These are phyloP conservation scores for Leistus spinibarbis DNA, from an alignment of 2,888 invertebrate genomes.

Conservation along the genomic window DNA sequence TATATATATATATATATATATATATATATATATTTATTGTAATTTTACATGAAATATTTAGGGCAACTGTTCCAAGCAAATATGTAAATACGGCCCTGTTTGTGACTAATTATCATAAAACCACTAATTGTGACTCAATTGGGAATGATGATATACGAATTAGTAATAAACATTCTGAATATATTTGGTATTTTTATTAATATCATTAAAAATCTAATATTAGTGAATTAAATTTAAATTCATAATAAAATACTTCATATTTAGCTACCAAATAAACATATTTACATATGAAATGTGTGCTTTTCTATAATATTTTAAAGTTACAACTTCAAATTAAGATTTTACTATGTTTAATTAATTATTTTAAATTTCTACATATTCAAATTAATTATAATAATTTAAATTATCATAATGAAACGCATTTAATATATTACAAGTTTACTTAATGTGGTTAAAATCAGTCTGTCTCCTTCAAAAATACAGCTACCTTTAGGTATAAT, in stretches of 20 bases:
- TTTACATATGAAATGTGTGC: too few species aligned
- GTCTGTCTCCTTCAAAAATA: too few species aligned
- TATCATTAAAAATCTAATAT: background rate
- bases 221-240: background rate
- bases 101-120: background rate
- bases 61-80: too few species aligned
- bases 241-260: background rate
- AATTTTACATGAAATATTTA: too few species aligned
- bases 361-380: too few species aligned
- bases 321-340: too few species aligned
- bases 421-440: too few species aligned
- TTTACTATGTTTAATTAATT: too few species aligned
- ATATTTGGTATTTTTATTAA: background rate
- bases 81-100: background rate
- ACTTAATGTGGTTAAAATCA: background rate
- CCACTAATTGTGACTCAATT: background rate
- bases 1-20: too few species aligned
- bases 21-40: too few species aligned
- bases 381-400: background rate
- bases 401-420: background rate
- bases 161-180: background rate
- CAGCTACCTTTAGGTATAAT: too few species aligned
- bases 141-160: background rate
- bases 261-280: background rate
- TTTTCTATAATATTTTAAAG: too few species aligned